Evolutionary conservation across 1,140 invertebrate genomes (phyloP).

Genomic region (Ladona fulva): DNA sequence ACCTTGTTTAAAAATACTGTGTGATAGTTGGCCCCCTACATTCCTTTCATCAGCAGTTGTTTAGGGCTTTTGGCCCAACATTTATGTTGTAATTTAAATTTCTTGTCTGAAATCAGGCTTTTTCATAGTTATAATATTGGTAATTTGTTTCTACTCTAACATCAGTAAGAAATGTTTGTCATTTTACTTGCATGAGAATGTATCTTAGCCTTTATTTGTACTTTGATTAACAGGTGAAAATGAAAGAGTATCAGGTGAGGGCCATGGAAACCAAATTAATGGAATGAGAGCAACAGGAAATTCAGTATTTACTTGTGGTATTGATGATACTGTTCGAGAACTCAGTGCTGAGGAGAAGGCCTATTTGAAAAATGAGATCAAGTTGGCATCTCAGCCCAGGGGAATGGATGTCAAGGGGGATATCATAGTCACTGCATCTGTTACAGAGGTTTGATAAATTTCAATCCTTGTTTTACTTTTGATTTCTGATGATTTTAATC

Average conservation of each 20-base stretch:
- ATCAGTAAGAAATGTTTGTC: neutral
- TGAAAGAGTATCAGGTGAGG: conserved; percentile 65
- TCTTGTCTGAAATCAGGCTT: too few species aligned
- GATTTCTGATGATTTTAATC: too few species aligned
- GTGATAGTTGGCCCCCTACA: too few species aligned
- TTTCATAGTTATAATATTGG: too few species aligned
- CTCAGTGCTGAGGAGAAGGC: conserved; percentile 52
- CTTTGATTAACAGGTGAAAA: conserved; percentile 48
- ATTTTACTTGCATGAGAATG: neutral
- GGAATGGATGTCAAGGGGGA: conserved; percentile 67
- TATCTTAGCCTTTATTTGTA: conserved; percentile 12
- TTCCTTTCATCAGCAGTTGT: too few species aligned
- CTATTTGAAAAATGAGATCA: conserved; percentile 59
- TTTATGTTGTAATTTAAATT: too few species aligned
- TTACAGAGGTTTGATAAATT: conserved; percentile 61
- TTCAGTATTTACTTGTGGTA: conserved; percentile 73
- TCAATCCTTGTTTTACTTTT: too few species aligned
- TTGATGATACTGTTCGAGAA: conserved; percentile 77
- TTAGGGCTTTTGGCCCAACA: too few species aligned
- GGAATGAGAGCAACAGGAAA: conserved; percentile 66
- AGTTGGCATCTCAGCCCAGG: conserved; percentile 81
- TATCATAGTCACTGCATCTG: conserved; percentile 66
- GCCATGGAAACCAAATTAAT: conserved; percentile 92
- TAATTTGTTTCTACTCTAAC: neutral
- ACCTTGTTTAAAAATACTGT: too few species aligned